A percentile compares a stretch with the other conserved stretches of the same genome.
Conservation (phyloP, 2,113 vertebrate genomes). For the Elachura formosa region DNA sequence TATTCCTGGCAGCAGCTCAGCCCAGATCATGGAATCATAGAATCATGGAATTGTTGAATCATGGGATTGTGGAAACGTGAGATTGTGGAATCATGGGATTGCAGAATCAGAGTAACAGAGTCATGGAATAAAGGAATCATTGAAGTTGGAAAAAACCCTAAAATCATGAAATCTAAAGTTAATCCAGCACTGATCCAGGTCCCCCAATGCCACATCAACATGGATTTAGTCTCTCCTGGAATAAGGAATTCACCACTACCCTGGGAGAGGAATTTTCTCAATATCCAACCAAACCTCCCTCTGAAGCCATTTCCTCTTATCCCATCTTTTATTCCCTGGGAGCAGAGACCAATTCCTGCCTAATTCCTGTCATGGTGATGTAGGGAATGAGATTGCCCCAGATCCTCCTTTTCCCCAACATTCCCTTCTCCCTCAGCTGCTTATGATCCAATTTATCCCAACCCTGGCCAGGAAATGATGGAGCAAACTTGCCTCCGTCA, state of each 20-base stretch:
- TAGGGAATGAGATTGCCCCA: neutral
- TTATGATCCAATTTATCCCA: neutral
- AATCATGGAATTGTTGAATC: no score
- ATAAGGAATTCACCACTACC: no score
- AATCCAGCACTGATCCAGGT: neutral
- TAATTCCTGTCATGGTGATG: neutral
- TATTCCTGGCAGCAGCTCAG: neutral
- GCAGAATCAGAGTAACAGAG: no score
- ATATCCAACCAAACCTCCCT: neutral
- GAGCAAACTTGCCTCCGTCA: neutral
- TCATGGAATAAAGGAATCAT: neutral
- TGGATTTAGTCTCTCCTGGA: neutral
- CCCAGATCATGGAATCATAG: neutral
- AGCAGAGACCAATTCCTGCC: neutral
- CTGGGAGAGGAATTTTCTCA: neutral
- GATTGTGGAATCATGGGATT: rapidly evolving
- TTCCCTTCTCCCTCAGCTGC: neutral
- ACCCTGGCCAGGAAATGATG: rapidly evolving
- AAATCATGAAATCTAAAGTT: rapidly evolving
- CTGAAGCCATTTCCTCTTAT: neutral
- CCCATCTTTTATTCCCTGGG: neutral
- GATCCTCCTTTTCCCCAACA: neutral
- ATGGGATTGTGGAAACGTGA: no score
- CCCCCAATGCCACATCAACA: neutral
- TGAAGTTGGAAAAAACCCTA: neutral